These are phyloP conservation scores for Luperina testacea DNA, from an alignment of 2,888 invertebrate genomes.

Conservation along the genomic window DNA sequence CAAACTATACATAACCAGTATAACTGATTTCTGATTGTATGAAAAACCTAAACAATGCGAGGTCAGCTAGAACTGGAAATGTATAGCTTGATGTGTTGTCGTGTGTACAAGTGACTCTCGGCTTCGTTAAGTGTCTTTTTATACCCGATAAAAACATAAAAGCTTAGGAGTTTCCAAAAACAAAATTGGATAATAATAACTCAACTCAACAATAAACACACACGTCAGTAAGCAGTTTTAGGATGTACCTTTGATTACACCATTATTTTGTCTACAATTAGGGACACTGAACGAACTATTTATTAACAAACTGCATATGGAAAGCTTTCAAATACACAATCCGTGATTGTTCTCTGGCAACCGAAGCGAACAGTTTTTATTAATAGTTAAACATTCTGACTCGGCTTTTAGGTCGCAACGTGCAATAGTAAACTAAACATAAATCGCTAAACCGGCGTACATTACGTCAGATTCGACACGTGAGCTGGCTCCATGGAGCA, in stretches of 20 bases:
- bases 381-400: slow-evolving; percentile 56
- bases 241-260: neutral
- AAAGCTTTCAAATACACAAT: slow-evolving; percentile 17
- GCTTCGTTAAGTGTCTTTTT: too few relatives aligned
- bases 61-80: too few relatives aligned
- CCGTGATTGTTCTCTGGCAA: slow-evolving; percentile 15
- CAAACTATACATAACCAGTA: too few relatives aligned
- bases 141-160: neutral
- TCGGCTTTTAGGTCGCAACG: slow-evolving; percentile 60
- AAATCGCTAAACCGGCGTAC: slow-evolving; percentile 69
- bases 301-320: neutral
- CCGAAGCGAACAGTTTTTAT: slow-evolving; percentile 42
- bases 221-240: neutral
- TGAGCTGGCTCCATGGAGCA: slow-evolving; percentile 77
- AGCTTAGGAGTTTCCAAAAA: neutral
- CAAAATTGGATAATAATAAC: neutral
- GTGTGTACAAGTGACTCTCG: too few relatives aligned
- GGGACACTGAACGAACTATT: neutral
- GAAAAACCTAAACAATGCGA: too few relatives aligned
- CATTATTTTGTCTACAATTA: neutral
- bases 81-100: too few relatives aligned
- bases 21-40: too few relatives aligned
- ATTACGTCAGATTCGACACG: slow-evolving; percentile 83
- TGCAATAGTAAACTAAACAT: slow-evolving; percentile 73
- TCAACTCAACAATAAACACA: neutral